Base-by-base conservation (phyloP, 2,797 vertebrate species). In the Mormyrus proboscirostris region DNA sequence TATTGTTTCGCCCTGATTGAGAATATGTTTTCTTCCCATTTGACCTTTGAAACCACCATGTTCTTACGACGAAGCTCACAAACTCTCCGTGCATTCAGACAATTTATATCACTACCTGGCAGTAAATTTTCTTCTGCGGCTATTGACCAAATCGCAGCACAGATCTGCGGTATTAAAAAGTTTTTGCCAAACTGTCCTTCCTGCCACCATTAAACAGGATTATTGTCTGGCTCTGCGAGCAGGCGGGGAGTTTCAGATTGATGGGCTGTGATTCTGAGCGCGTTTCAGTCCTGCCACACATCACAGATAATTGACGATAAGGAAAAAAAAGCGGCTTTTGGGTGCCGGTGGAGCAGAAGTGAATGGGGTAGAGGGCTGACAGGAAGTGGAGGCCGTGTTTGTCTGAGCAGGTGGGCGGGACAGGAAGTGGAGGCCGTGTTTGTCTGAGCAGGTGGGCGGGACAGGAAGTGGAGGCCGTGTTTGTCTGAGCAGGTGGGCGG, bases 21-120 rank as follows among this genome's bases (percentile, higher is more conserved):
- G 51, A 33, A 9, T 82, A 41, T 22, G 38, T 69, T 10, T 57
- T 51, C 9, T n/a, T 57, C 50, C 44, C 29, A 41, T 57, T 5
- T 22, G 22, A 29, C 86, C 41, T 87, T 87, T 89, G 22, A 83
- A 41, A 25, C 59, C 29, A 51, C 49, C 44, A 1, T 88, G 47
- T 12, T 79, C 53, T 88, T 79, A 79, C 3, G 49, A 16, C 53
- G 25, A 14, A 1, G 12, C 79, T 44, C 6, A 49, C 22, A 62
- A 47, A 65, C 59, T 57, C n/a, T 84, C 62, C 14, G 22, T 51
- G 55, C 82, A 65, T 50, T 62, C 44, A 57, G 44, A 41, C 83
- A 29, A 89, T 89, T 89, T 33, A 65, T 89, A 29, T 69, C 16
- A 14, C 83, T 47, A 51, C 84, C 88, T 83, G 29, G 41, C 85